A percentile compares a stretch with the other conserved stretches of the same genome.
These are phyloP conservation scores for Sympetrum striolatum DNA, from an alignment of 2,888 invertebrate genomes.

Conservation along the genomic window DNA sequence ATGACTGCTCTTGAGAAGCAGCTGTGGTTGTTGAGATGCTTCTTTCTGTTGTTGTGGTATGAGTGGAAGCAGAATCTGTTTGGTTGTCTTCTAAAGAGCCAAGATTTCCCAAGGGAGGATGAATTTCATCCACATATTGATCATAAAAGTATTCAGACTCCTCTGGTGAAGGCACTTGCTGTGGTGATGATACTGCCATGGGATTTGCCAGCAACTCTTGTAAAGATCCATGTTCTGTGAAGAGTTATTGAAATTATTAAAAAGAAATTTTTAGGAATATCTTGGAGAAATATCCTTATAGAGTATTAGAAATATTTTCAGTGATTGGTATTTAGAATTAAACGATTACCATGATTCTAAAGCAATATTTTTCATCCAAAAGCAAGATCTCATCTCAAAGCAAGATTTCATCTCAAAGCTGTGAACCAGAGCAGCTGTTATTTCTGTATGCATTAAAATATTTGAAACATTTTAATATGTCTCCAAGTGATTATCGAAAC, in stretches of 20 bases:
- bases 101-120: background rate
- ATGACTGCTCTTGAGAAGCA: constrained; percentile 56
- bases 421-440: too few relatives aligned
- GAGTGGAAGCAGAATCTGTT: background rate
- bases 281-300: too few relatives aligned
- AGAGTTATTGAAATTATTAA: background rate
- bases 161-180: constrained; percentile 70
- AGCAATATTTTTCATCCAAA: too few relatives aligned
- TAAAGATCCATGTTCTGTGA: constrained; percentile 53
- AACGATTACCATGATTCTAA: too few relatives aligned
- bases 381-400: too few relatives aligned
- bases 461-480: too few relatives aligned
- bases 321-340: too few relatives aligned
- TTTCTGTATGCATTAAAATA: too few relatives aligned
- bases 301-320: too few relatives aligned
- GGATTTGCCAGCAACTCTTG: constrained; percentile 65
- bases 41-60: background rate
- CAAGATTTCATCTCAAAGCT: too few relatives aligned
- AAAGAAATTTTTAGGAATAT: too few relatives aligned
- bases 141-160: constrained; percentile 85
- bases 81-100: background rate
- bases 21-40: background rate
- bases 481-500: too few relatives aligned
- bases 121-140: constrained; percentile 72
- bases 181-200: constrained; percentile 61